Evolutionary conservation across 2,797 vertebrate genomes (phyloP).

Genomic region (Eupleurogrammus muticus): DNA sequence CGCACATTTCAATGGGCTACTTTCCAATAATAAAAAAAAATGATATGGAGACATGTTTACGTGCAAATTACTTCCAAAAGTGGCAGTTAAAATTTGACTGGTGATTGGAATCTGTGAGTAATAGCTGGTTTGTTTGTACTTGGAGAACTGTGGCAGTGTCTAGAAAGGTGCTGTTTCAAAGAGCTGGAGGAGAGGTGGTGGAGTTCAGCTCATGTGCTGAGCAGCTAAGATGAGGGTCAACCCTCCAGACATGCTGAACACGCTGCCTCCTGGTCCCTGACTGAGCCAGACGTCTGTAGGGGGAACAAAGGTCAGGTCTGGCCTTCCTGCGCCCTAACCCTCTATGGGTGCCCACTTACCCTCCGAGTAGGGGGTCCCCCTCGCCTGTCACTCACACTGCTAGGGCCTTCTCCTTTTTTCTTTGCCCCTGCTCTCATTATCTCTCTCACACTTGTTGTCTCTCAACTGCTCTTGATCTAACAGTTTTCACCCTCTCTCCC

Average conservation of each 20-base stretch:
- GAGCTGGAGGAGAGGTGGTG: constrained; percentile 52
- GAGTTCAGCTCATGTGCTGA: constrained; percentile 50
- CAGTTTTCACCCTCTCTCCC: constrained; percentile 31
- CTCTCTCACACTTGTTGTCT: constrained; percentile 14
- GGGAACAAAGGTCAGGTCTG: constrained; percentile 71
- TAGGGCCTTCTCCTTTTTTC: constrained; percentile 26
- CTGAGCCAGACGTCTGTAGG: constrained; percentile 74
- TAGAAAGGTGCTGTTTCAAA: constrained; percentile 50
- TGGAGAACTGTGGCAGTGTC: constrained; percentile 37
- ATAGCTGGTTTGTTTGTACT: constrained; percentile 49
- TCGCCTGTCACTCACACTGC: constrained; percentile 71
- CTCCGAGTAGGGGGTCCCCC: constrained; percentile 76
- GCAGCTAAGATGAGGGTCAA: constrained; percentile 55
- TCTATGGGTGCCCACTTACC: constrained; percentile 81
- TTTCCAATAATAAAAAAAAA: neutral
- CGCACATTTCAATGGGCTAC: neutral
- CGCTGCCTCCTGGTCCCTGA: constrained; percentile 55
- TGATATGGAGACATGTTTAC: constrained; percentile 10
- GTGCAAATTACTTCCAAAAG: constrained; percentile 10
- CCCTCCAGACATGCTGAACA: constrained; percentile 63
- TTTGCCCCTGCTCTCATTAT: constrained; percentile 37
- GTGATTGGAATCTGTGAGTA: constrained; percentile 33
- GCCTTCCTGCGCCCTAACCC: constrained; percentile 80
- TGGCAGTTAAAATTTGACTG: constrained; percentile 1
- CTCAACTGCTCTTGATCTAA: constrained; percentile 17